Evolutionary conservation across 2,888 invertebrate species (phyloP).

Genomic region (Philereme vetulata): DNA sequence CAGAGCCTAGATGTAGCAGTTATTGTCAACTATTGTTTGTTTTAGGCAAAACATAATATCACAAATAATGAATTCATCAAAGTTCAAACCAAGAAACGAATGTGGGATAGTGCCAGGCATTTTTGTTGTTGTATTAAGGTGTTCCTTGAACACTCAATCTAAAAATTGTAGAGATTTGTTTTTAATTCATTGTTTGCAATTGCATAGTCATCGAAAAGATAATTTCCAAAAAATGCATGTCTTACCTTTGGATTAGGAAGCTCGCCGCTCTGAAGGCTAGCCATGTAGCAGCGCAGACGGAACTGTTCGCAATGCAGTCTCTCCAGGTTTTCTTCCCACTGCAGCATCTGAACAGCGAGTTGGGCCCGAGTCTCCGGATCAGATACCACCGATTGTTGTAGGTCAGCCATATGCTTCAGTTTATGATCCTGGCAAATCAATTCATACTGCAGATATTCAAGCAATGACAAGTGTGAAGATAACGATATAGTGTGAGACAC

Average conservation of each 20-base stretch:
- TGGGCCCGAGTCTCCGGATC: slow-evolving; percentile 96
- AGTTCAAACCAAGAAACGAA: too few relatives aligned
- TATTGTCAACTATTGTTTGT: slow-evolving; percentile 4
- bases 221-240: not conserved
- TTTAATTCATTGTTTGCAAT: too few relatives aligned
- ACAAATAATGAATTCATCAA: not conserved
- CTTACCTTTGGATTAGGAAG: slow-evolving; percentile 98
- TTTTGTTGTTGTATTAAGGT: too few relatives aligned
- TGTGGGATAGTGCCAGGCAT: too few relatives aligned
- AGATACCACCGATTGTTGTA: slow-evolving; percentile 97
- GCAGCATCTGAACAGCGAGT: slow-evolving; percentile 95
- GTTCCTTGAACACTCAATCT: too few relatives aligned
- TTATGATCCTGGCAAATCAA: slow-evolving; percentile 91
- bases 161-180: too few relatives aligned
- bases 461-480: not conserved
- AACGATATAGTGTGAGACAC: too few relatives aligned
- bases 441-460: slow-evolving; percentile 5
- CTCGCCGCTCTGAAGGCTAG: slow-evolving; percentile 97
- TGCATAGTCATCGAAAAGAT: too few relatives aligned
- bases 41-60: slow-evolving; percentile 3
- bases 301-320: slow-evolving; percentile 98
- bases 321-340: slow-evolving; percentile 99
- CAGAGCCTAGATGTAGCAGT: not conserved
- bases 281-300: slow-evolving; percentile 97
- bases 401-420: slow-evolving; percentile 98